Percentiles rank a stretch among this genome's conserved stretches.
phyloP scores from a whole-genome alignment of 2,888 invertebrate genomes.

The Dicycla oo region DNA sequence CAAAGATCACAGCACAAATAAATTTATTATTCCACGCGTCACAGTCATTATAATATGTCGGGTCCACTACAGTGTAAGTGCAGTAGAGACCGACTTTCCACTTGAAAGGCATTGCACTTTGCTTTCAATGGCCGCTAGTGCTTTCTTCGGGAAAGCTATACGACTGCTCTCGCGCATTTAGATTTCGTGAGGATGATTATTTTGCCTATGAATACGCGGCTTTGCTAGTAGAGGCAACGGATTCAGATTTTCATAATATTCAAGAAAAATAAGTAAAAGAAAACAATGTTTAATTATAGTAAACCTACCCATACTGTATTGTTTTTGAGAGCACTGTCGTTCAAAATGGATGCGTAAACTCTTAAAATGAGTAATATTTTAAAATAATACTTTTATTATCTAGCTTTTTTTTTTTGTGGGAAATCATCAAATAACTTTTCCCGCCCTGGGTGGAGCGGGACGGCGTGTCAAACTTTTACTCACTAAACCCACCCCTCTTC shows the following conservation, averaged over 20 bases:
- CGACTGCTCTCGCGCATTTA: constrained; percentile 58
- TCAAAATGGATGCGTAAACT: too few relatives aligned
- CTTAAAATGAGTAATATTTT: too few relatives aligned
- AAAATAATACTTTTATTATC: too few relatives aligned
- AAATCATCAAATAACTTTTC: too few relatives aligned
- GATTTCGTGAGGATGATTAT: constrained; percentile 63
- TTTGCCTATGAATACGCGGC: constrained; percentile 61
- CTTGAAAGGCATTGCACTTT: constrained; percentile 58
- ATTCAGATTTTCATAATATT: not conserved
- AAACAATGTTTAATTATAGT: not conserved
- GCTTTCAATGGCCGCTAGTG: constrained; percentile 53
- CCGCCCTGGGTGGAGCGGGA: too few relatives aligned
- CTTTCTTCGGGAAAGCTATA: constrained; percentile 63
- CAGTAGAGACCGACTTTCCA: constrained; percentile 49
- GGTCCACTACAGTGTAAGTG: constrained; percentile 19
- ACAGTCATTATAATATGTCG: constrained; percentile 44
- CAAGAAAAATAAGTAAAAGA: not conserved
- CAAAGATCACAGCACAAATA: constrained; percentile 11
- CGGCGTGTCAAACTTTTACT: too few relatives aligned
- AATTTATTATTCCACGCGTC: constrained; percentile 40
- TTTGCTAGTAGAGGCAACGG: constrained; percentile 30
- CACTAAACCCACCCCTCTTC: too few relatives aligned
- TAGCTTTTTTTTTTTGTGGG: too few relatives aligned
- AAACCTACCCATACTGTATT: not conserved
- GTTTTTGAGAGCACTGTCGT: not conserved